Conservation (phyloP, 2,888 invertebrate species). For the Incurvaria masculella region DNA sequence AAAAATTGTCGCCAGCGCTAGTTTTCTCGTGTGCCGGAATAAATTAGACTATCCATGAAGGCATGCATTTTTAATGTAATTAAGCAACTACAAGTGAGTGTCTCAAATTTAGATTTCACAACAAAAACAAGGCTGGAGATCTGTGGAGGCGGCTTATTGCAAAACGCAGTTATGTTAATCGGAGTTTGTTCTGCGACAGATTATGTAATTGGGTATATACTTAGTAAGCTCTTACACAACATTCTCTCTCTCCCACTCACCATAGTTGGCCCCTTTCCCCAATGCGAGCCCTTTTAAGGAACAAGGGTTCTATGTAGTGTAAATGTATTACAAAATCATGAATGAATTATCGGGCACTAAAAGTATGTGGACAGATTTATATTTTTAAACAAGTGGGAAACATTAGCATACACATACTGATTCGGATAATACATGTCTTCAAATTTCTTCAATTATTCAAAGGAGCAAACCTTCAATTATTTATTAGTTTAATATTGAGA, state of each 20-base stretch:
- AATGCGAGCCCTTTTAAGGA: slow-evolving; percentile 36
- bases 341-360: too few relatives aligned
- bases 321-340: too few relatives aligned
- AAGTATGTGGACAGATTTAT: too few relatives aligned
- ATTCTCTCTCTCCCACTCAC: slow-evolving; percentile 31
- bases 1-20: too few relatives aligned
- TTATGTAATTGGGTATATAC: background rate
- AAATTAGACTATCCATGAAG: background rate
- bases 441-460: too few relatives aligned
- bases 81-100: background rate
- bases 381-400: too few relatives aligned
- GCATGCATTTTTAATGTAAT: background rate
- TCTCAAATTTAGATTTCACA: background rate
- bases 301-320: too few relatives aligned
- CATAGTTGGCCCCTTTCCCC: slow-evolving; percentile 34
- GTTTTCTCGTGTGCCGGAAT: too few relatives aligned
- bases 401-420: too few relatives aligned
- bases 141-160: background rate
- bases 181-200: background rate
- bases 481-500: too few relatives aligned
- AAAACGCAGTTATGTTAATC: background rate
- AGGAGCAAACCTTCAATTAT: too few relatives aligned
- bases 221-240: background rate
- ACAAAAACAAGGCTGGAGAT: background rate
- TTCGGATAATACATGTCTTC: too few relatives aligned